Base-by-base conservation (phyloP, 2,113 vertebrate species). In the Taxidea taxus region DNA sequence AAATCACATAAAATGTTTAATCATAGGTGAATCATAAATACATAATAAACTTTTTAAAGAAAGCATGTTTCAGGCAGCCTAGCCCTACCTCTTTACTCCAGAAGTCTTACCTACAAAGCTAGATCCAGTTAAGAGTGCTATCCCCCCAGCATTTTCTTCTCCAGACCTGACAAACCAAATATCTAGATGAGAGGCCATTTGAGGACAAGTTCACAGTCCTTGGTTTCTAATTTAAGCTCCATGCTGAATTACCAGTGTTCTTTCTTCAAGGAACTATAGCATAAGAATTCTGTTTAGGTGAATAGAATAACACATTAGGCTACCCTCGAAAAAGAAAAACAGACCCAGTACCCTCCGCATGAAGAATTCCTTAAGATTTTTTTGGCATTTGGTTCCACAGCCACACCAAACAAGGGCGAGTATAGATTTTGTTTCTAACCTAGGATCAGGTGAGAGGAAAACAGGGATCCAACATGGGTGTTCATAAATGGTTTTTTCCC, bases 281-380 rank as follows among this genome's bases (percentile, higher is more conserved):
- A 27, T 47, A 91, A 58, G 77, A 93, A 95, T 68, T 84, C 58
- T 74, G 21, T 60, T 82, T 23, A 96, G 44, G 74, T 60, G 44
- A 96, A 87, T 25, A 56, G 16, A 51, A 77, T 64, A 21, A 84
- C 64, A 60, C 39, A 91, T 81, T 86, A 93, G 58, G 11, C 44
- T n/a, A 82, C 9, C 25, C 58, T 91, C 42, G 44, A 70, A 81
- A 96, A 92, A 85, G 37, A 74, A 94, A 93, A 72, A 74, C 77
- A 42, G 60, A 90, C 49, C 25, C 27, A 80, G 15, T 66, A 25
- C 34, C 34, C 94, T 88, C 54, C 60, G 58, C 64, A 5, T 27
- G 58, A 96, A 90, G 80, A 95, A 66, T 62, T 91, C 89, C 77
- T 95, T 51, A 80, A 77, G 44, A 77, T 75, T 72, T 77, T 68